These are phyloP conservation scores for Borostomias antarcticus DNA, from an alignment of 2,797 vertebrate genomes.

Conservation along the genomic window DNA sequence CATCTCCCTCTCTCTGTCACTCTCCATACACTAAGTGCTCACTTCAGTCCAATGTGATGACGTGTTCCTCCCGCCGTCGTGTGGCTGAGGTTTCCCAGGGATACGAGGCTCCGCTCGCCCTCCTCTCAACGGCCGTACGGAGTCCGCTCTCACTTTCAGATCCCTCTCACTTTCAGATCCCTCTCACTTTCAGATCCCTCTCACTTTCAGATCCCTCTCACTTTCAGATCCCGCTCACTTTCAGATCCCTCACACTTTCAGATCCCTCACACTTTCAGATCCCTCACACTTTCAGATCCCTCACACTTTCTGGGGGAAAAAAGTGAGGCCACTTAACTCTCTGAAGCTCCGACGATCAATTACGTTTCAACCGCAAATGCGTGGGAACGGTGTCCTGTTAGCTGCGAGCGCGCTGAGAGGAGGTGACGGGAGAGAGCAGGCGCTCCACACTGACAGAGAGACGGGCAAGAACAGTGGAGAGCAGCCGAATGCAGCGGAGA, in stretches of 20 bases:
- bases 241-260: no score
- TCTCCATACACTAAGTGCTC: background rate
- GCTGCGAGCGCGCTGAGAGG: background rate
- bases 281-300: no score
- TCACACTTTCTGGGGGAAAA: no score
- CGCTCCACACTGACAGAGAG: background rate
- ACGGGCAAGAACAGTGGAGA: background rate
- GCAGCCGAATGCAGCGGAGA: background rate
- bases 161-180: background rate
- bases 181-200: no score
- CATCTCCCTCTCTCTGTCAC: background rate
- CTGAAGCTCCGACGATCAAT: no score
- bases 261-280: no score
- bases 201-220: no score
- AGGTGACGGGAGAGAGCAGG: background rate
- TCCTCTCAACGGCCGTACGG: background rate
- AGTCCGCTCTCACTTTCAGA: background rate
- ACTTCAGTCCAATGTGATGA: background rate
- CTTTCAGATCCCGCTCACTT: no score
- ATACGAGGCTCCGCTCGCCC: background rate
- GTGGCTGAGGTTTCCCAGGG: background rate
- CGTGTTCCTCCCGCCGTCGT: background rate
- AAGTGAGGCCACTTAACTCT: no score
- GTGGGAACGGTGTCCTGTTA: no score
- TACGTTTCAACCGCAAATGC: background rate